Percentiles rank a stretch among this genome's conserved stretches.
Conservation (phyloP, 1,140 invertebrate species). For the Drosophila parabipectinata region DNA sequence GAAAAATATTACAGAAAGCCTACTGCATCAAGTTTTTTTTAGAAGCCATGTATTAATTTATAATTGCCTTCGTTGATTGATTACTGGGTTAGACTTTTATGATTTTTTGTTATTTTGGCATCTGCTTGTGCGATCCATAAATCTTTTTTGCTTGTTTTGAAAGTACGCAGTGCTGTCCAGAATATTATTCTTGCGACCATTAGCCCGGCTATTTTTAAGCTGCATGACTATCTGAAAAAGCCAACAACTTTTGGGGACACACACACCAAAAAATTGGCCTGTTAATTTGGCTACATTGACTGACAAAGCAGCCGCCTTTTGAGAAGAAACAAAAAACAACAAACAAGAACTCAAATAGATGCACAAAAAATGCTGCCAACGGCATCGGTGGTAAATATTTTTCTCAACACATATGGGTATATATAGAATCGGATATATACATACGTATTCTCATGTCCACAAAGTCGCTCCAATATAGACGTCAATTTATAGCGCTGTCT, state of each 20-base stretch:
- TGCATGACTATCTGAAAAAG: conserved; percentile 37
- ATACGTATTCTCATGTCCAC: conserved; percentile 20
- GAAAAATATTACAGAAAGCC: background rate
- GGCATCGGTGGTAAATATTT: conserved; percentile 24
- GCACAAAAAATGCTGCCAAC: conserved; percentile 23
- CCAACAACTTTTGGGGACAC: conserved; percentile 43
- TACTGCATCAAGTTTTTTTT: background rate
- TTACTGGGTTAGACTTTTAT: conserved; percentile 54
- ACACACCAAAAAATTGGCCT: conserved; percentile 26
- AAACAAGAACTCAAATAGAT: conserved; percentile 27
- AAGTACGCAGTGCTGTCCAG: conserved; percentile 53
- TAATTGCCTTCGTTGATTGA: conserved; percentile 43
- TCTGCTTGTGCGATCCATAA: conserved; percentile 46
- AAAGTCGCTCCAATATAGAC: conserved; percentile 43
- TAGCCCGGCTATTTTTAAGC: conserved; percentile 65
- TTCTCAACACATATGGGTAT: conserved; percentile 4
- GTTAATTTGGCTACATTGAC: conserved; percentile 67
- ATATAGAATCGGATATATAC: conserved; percentile 14
- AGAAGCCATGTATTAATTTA: conserved; percentile 52
- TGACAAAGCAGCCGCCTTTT: conserved; percentile 61
- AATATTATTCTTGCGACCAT: conserved; percentile 49
- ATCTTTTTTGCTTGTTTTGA: conserved; percentile 50
- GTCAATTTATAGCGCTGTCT: conserved; percentile 44
- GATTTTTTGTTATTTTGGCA: conserved; percentile 27
- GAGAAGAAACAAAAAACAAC: conserved; percentile 16